Percentiles rank a stretch among this genome's conserved stretches.
Conservation (phyloP, 2,113 vertebrate species). For the Apteryx owenii region DNA sequence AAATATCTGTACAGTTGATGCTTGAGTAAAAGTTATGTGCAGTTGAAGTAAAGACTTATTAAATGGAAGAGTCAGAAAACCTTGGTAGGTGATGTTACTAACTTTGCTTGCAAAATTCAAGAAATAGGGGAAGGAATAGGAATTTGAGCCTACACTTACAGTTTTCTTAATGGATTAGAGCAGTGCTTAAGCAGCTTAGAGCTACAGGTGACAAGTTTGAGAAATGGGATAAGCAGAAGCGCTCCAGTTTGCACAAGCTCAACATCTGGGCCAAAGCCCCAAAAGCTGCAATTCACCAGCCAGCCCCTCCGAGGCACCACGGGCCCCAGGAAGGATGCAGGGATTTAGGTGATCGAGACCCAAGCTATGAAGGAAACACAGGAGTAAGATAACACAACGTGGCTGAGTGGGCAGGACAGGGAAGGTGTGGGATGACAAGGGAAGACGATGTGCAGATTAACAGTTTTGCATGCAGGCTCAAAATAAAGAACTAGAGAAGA, state of each 20-base stretch:
- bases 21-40: not conserved
- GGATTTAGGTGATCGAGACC: rapidly evolving
- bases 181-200: not conserved
- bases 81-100: not conserved
- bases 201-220: not conserved
- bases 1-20: not conserved
- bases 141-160: not conserved
- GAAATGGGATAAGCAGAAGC: rapidly evolving
- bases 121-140: not conserved
- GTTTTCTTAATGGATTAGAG: not conserved
- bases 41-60: not conserved
- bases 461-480: not conserved
- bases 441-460: not conserved
- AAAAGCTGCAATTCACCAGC: not conserved
- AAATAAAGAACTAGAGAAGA: not conserved
- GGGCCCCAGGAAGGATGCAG: not conserved
- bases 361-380: rapidly evolving
- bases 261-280: not conserved
- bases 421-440: not conserved
- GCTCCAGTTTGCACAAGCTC: rapidly evolving
- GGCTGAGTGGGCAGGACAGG: rapidly evolving
- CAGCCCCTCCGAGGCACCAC: rapidly evolving
- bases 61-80: not conserved
- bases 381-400: not conserved
- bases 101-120: not conserved